Percentiles rank a stretch among this genome's conserved stretches.
These are phyloP conservation scores for Procambarus virginalis DNA, from an alignment of 1,140 invertebrate genomes.

Conservation along the genomic window DNA sequence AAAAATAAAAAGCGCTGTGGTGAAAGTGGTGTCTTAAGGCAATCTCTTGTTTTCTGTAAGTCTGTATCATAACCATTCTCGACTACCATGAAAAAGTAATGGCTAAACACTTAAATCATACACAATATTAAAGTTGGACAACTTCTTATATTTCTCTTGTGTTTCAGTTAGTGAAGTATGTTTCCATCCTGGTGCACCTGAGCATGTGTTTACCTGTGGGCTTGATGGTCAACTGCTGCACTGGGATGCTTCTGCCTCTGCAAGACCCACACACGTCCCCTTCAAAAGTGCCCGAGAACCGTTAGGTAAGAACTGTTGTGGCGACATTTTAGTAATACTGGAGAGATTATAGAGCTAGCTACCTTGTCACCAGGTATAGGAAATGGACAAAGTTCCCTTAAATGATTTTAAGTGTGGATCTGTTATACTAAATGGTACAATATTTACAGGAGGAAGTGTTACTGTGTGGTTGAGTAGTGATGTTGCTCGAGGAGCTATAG, in stretches of 20 bases:
- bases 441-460: constrained; percentile 47
- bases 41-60: too few species aligned
- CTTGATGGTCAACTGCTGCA: constrained; percentile 88
- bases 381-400: too few species aligned
- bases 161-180: constrained; percentile 84
- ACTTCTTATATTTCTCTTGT: background rate
- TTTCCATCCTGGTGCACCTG: constrained; percentile 87
- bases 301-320: constrained; percentile 4
- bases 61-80: too few species aligned
- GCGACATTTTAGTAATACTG: too few species aligned
- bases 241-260: constrained; percentile 77
- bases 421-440: background rate
- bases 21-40: too few species aligned
- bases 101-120: too few species aligned
- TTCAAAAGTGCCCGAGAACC: constrained; percentile 26
- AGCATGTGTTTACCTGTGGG: constrained; percentile 88
- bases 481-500: constrained; percentile 50
- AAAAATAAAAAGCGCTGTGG: too few species aligned
- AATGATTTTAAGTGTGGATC: too few species aligned
- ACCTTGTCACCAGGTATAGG: too few species aligned
- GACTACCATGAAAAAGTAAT: too few species aligned
- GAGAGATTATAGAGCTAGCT: too few species aligned
- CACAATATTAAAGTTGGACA: too few species aligned
- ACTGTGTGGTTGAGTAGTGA: constrained; percentile 63
- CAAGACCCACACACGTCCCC: constrained; percentile 15